Base-by-base conservation (phyloP, 1,140 invertebrate species). In the Nasonia giraulti region DNA sequence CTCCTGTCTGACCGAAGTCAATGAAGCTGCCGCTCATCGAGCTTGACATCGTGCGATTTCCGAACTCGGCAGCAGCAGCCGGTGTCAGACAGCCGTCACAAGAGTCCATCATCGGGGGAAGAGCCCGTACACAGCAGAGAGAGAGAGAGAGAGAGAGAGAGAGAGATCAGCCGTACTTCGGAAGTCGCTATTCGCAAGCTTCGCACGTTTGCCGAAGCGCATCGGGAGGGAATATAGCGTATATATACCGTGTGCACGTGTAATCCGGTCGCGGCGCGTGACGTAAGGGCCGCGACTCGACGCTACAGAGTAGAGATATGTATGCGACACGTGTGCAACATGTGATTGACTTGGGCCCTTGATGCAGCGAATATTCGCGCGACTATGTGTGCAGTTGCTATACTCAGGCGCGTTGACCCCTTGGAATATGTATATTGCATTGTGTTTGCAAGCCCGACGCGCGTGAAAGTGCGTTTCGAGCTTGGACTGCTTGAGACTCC, bases 261-360 rank as follows among this genome's bases (percentile, higher is more conserved):
- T 81, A 62, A 80, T 80, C 66, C 66, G 79, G 79, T 17, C 12
- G 62, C 5, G 27, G 17, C 14, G 37, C 4, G 20, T 66, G 50
- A 66, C 78, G 33, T 80, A 78, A 55, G 76, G 44, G 31, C 8
- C 20, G 55, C 3, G 33, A 37, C 33, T 3, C 33, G 33, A 37
- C 5, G 33, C 33, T 37, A 37, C 14, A 12, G 11, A 14, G 31
- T 2, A 31, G 8, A 23, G 75, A 47, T 62, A 55, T 74, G 73
- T 71, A 68, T 71, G 69, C 50, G 79, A 85, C 84, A 81, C 79
- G 79, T 85, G 84, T 76, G 79, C 79, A 77, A 62, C 84, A 85
- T 80, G 84, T 81, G 84, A 85, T 85, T 85, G 68, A 76, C 62
- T 82, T 71, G 27, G 76, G 74, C 33, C 55, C 73, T 71, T 33